Base-by-base conservation (phyloP, 1,140 invertebrate species). In the Gonioctena quinquepunctata region DNA sequence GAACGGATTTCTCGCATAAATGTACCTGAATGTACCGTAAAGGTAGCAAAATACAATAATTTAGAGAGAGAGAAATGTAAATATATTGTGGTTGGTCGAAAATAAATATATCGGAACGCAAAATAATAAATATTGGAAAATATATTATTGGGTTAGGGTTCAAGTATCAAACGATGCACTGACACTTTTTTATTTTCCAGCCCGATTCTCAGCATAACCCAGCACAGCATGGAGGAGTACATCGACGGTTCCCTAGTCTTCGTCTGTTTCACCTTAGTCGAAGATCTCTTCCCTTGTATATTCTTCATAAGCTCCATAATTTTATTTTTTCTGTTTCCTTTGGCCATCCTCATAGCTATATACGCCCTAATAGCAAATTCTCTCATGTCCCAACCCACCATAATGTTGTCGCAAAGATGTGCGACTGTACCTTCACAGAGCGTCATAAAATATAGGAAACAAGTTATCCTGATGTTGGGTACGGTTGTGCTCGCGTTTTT, bases 401-500 rank as follows among this genome's bases (percentile, higher is more conserved):
- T 22, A 23, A 26, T 42, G 49, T 76, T 75, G 42, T 63, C 72
- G 25, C 19, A 23, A 64, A 76, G 64, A 71, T 62, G 57, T 22
- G 56, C 60, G 57, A 83, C 84, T 11, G 76, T 89, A 21, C 75
- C 76, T 25, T 81, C 79, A 22, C 85, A 85, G 73, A 84, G 82
- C 66, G 84, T 83, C 56, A 77, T 85, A 11, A 88, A 87, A 70
- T 91, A 91, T 64, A 86, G 91, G 52, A 92, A 91, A 78, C 91
- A 92, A 84, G 90, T 92, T n/a, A 93, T 97, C 6, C 79, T 94
- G 19, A 97, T 96, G 94, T 84, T 97, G 8, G 93, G 91, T 3
- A 93, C 94, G 1, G 95, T 98, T 0, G 94, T 97, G 0, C 79
- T 93, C n/a, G 92, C 93, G 8, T 97, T 97, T 83, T 97, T 97